Evolutionary conservation across 35 echinoderm and acorn worm genomes (phyloP).

Genomic region (Nesometra sesokonis): DNA sequence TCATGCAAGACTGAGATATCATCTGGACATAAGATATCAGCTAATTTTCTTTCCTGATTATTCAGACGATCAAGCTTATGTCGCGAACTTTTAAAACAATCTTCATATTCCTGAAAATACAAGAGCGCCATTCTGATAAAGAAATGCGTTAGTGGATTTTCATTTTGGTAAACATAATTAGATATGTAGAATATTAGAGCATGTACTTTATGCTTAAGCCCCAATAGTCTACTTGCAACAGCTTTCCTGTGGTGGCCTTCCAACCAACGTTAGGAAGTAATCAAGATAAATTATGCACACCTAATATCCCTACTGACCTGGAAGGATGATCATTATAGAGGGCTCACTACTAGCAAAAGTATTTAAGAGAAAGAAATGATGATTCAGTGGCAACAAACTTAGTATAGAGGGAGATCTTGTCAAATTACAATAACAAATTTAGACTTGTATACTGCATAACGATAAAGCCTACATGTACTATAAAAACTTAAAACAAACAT

Average conservation of each 20-base stretch:
- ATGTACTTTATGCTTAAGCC: neutral
- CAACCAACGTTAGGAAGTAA: neutral
- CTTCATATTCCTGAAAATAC: constrained; percentile 60
- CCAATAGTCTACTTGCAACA: neutral
- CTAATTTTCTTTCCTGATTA: constrained; percentile 32
- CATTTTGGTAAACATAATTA: neutral
- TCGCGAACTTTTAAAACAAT: constrained; percentile 49
- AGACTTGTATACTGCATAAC: no score
- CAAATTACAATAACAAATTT: no score
- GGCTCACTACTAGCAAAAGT: neutral
- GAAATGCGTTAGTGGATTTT: neutral
- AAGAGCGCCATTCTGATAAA: neutral
- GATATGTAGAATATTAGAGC: neutral
- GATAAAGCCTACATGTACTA: no score
- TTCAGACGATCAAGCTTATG: constrained; percentile 58
- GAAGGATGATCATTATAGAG: neutral
- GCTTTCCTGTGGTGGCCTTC: no score
- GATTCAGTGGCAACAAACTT: no score
- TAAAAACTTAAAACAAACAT: no score
- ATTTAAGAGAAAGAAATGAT: no score
- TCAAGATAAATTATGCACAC: neutral
- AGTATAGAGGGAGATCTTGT: no score
- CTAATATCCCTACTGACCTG: neutral
- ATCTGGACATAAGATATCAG: constrained; percentile 47
- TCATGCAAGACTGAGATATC: constrained; percentile 93